These are phyloP conservation scores for Motacilla tschutschensis DNA, from an alignment of 2,113 vertebrate species.

Conservation along the genomic window DNA sequence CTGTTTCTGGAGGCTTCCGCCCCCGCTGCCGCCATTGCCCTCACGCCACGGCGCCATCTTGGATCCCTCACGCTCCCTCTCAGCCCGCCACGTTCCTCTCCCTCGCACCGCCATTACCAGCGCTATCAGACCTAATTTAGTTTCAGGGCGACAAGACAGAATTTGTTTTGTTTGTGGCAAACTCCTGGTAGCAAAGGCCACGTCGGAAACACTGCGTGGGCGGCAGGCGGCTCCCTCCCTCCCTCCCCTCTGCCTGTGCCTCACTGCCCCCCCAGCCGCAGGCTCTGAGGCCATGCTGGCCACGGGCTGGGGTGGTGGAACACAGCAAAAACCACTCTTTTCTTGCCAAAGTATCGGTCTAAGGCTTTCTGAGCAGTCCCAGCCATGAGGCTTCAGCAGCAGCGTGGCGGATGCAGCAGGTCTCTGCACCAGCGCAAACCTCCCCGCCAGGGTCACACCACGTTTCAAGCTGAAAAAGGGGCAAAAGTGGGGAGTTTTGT, in stretches of 20 bases:
- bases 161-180: not conserved
- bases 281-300: not conserved
- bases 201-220: constrained; percentile 49
- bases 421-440: not conserved
- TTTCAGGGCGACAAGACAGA: not conserved
- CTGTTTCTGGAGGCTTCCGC: rapidly evolving
- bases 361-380: not conserved
- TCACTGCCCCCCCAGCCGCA: not conserved
- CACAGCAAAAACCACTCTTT: not conserved
- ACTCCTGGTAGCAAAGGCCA: not conserved
- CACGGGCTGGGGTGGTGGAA: not conserved
- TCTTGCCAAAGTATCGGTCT: not conserved
- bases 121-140: not conserved
- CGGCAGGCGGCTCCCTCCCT: not conserved
- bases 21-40: rapidly evolving
- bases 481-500: not conserved
- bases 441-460: rapidly evolving
- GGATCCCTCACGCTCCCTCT: not conserved
- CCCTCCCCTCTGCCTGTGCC: not conserved
- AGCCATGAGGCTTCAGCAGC: rapidly evolving
- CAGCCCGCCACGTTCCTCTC: not conserved
- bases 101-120: not conserved
- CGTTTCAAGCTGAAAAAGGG: not conserved
- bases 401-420: not conserved
- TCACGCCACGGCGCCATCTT: not conserved